Percentiles rank a stretch among this genome's conserved stretches.
These are phyloP conservation scores for Amphibalanus amphitrite DNA, from an alignment of 1,140 invertebrate genomes.

Conservation along the genomic window DNA sequence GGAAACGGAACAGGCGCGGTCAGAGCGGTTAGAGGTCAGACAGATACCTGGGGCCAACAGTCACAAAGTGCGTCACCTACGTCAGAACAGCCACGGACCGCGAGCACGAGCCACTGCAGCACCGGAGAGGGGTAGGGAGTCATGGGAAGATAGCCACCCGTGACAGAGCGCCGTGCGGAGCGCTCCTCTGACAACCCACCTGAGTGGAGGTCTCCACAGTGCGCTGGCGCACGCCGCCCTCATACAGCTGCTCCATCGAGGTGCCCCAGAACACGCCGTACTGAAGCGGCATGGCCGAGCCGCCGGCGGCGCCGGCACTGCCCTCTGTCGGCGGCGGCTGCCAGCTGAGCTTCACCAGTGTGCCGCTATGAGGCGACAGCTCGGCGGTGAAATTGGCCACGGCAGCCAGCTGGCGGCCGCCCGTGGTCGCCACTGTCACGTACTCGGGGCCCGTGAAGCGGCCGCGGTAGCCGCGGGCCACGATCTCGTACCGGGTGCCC, in stretches of 20 bases:
- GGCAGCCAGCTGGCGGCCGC: background rate
- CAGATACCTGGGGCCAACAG: too few species aligned
- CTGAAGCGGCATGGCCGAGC: background rate
- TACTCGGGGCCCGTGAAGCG: conserved; percentile 3
- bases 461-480: conserved; percentile 3
- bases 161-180: too few species aligned
- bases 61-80: too few species aligned
- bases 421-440: background rate
- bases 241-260: conserved; percentile 42
- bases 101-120: too few species aligned
- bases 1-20: background rate
- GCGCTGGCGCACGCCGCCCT: conserved; percentile 39
- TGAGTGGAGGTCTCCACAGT: conserved; percentile 17
- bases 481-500: conserved; percentile 10
- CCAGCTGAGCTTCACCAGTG: conserved; percentile 8
- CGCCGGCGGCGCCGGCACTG: too few species aligned
- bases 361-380: background rate
- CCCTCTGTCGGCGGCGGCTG: background rate
- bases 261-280: conserved; percentile 14
- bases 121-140: too few species aligned
- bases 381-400: conserved; percentile 6
- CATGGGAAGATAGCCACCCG: background rate
- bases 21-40: too few species aligned
- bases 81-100: too few species aligned
- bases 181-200: background rate